These are phyloP conservation scores for Sphaerophoria taeniata DNA, from an alignment of 2,888 invertebrate species.

Conservation along the genomic window DNA sequence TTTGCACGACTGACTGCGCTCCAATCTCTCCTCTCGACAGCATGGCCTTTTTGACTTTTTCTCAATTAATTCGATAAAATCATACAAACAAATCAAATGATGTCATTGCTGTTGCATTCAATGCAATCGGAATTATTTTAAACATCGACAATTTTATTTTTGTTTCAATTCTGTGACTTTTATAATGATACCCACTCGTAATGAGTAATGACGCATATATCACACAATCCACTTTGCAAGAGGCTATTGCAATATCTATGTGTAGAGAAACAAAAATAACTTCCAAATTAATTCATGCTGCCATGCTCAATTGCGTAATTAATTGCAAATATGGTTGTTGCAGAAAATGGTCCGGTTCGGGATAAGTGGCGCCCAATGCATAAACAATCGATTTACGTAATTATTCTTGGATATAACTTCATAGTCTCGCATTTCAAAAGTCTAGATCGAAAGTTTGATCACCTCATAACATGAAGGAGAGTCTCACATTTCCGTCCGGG, in stretches of 20 bases:
- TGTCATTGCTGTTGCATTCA: neutral
- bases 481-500: too few species aligned
- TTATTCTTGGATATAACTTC: too few species aligned
- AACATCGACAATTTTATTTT: conserved; percentile 10
- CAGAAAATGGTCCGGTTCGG: neutral
- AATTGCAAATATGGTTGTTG: neutral
- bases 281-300: neutral
- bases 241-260: neutral
- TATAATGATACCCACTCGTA: neutral
- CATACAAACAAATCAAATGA: neutral
- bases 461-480: too few species aligned
- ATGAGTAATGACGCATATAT: neutral
- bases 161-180: conserved; percentile 6
- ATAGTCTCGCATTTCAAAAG: too few species aligned
- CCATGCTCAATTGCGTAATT: neutral
- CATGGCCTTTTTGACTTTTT: conserved; percentile 16
- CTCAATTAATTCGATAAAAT: conserved; percentile 3
- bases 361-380: neutral
- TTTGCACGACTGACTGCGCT: neutral
- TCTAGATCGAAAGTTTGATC: too few species aligned
- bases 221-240: neutral
- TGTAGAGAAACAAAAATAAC: neutral
- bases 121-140: conserved; percentile 8
- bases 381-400: neutral
- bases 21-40: too few species aligned